Conservation (phyloP, 2,113 vertebrate genomes). For the Nibea coibor region DNA sequence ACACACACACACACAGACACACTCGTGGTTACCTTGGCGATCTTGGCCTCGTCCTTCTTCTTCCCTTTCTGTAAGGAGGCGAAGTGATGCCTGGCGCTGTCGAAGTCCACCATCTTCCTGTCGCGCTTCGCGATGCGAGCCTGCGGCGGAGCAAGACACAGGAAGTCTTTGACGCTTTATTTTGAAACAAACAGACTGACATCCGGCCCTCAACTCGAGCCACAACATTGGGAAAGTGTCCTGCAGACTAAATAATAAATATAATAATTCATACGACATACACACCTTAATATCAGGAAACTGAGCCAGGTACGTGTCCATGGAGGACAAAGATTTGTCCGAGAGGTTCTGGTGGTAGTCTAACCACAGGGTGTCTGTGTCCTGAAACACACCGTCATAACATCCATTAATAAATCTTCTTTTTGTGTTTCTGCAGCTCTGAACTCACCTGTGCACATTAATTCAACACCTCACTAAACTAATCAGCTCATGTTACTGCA, state of each 20-base stretch:
- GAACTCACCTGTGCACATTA: too few relatives aligned
- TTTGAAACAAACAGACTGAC: background rate
- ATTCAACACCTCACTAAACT: too few relatives aligned
- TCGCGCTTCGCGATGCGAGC: constrained; percentile 96
- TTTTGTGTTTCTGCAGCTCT: too few relatives aligned
- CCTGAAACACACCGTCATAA: constrained; percentile 79
- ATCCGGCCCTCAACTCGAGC: too few relatives aligned
- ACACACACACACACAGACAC: constrained; percentile 1
- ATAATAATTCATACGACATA: background rate
- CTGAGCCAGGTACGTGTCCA: constrained; percentile 94
- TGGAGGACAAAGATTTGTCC: constrained; percentile 88
- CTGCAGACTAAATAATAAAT: too few relatives aligned
- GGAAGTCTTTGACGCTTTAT: background rate
- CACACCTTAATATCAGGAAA: constrained; percentile 96
- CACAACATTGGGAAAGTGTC: too few relatives aligned
- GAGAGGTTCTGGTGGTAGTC: constrained; percentile 95
- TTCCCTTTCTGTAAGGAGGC: constrained; percentile 95
- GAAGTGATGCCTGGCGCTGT: constrained; percentile 97
- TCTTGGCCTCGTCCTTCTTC: constrained; percentile 98
- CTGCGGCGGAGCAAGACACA: constrained; percentile 69
- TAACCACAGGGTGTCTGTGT: constrained; percentile 93
- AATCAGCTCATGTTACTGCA: too few relatives aligned
- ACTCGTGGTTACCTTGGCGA: constrained; percentile 89
- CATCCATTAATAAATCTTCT: too few relatives aligned
- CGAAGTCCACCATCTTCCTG: constrained; percentile 96